phyloP scores from a whole-genome alignment of 2,888 invertebrate species.

The Adineta ricciae region DNA sequence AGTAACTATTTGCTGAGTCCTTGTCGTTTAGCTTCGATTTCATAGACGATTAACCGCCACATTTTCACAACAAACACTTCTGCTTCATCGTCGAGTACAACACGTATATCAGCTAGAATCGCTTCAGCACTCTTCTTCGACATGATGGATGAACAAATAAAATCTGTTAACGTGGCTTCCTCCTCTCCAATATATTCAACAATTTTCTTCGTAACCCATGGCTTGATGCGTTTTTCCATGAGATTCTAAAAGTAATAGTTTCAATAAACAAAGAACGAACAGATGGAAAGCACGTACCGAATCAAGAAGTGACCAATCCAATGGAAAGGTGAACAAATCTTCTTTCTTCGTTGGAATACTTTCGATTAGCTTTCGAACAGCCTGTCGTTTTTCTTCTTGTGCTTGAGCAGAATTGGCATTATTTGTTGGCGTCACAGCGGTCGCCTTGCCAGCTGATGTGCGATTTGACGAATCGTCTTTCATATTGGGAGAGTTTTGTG shows the following conservation, averaged over 20 bases:
- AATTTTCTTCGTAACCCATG: constrained; percentile 99
- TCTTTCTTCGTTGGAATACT: constrained; percentile 95
- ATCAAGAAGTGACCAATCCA: constrained; percentile 77
- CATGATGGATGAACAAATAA: constrained; percentile 94
- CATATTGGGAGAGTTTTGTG: neutral
- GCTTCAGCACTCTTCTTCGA: constrained; percentile 82
- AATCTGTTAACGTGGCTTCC: constrained; percentile 92
- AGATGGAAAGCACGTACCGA: constrained; percentile 38
- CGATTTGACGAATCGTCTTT: constrained; percentile 23
- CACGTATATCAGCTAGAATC: constrained; percentile 93
- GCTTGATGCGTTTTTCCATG: constrained; percentile 90
- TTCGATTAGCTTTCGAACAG: constrained; percentile 91
- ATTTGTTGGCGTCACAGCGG: constrained; percentile 35
- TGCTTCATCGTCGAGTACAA: constrained; percentile 98
- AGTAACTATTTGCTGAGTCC: constrained; percentile 5
- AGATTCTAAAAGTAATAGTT: constrained; percentile 48
- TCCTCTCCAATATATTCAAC: constrained; percentile 99
- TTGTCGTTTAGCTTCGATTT: constrained; percentile 77
- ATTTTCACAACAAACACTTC: constrained; percentile 99
- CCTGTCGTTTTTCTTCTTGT: constrained; percentile 79
- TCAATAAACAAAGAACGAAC: no score
- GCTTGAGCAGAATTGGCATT: neutral
- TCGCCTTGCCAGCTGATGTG: neutral
- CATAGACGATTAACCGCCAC: constrained; percentile 98
- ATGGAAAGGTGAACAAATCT: constrained; percentile 81